Conservation (phyloP, 2,113 vertebrate genomes). For the Jacana jacana region DNA sequence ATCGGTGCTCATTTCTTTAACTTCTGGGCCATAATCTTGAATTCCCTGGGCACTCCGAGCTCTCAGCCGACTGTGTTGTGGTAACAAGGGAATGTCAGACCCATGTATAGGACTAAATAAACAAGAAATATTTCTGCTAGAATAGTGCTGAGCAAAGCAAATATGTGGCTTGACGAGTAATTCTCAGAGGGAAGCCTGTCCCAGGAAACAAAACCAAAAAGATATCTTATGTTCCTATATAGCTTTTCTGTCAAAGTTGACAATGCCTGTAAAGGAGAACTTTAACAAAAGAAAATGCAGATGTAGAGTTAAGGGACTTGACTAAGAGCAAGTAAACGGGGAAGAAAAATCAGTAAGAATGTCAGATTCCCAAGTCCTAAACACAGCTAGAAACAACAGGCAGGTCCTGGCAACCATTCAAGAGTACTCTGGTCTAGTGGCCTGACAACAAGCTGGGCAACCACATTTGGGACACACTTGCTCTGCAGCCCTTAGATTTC, state of each 20-base stretch:
- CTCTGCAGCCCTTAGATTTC: background rate
- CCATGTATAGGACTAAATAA: slow-evolving; percentile 3
- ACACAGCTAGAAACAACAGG: background rate
- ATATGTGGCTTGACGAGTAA: background rate
- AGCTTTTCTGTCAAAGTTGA: background rate
- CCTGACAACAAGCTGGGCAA: background rate
- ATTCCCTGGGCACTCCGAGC: background rate
- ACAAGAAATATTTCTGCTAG: slow-evolving; percentile 31
- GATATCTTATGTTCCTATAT: background rate
- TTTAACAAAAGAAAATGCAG: background rate
- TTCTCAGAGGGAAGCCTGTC: background rate
- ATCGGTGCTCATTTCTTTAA: background rate
- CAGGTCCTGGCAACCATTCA: background rate
- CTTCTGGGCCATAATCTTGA: background rate
- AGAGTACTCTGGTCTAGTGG: background rate
- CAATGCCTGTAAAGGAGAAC: background rate
- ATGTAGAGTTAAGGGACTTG: background rate
- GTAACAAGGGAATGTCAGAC: background rate
- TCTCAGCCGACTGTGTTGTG: background rate
- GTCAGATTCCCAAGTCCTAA: background rate
- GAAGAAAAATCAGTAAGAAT: background rate
- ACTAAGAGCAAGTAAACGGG: background rate
- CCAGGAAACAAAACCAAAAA: background rate
- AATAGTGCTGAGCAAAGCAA: slow-evolving; percentile 38
- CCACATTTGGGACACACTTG: background rate